Evolutionary conservation across 1,140 invertebrate species (phyloP), one percentile per base, ranked within the genome.

Genomic region (Drosophila quadrilineata): DNA sequence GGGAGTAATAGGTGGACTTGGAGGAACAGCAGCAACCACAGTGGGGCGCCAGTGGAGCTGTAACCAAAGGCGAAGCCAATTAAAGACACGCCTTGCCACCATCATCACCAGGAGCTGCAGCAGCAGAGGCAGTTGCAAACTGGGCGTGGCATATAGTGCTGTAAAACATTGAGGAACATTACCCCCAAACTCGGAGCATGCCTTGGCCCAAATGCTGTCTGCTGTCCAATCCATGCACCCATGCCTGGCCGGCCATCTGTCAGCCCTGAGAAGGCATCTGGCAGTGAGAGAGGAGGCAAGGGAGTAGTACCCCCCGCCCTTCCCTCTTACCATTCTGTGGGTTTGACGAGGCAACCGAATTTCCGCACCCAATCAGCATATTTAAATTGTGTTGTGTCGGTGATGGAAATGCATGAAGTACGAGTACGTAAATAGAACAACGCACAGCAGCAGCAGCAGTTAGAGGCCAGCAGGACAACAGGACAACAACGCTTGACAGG

Each of bases 381-480:
- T 84, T 84, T 84, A 84, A 84, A 84, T 84, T 84, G 77, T 84
- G 71, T 85, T 84, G 79, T 85, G 79, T 68, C 67, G 79, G 70
- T 77, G 77, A 77, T 84, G 77, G 77, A 84, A 84, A 84, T 84
- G 79, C 79, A 84, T 75, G 74, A 71, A 79, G 79, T 72, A 75
- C 79, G 53, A 40, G 52, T 43, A 31, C 64, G 67, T 57, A 80
- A 80, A 71, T 79, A 73, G 75, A 57, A 75, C 60, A 63, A 67
- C 75, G 56, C 75, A 72, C 48, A n/a, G n/a, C n/a, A n/a, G n/a
- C 29, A 52, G 33, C 24, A 10, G n/a, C 14, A 41, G 36, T 40
- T 56, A 28, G 31, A 33, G 31, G 28, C 67, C 24, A 45, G n/a
- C 33, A 35, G 3, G 8, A n/a, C 33, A 35, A 14, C 33, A 9